A percentile compares a stretch with the other conserved stretches of the same genome.
phyloP scores from a whole-genome alignment of 2,113 vertebrate genomes.

The Eubucco bourcierii region DNA sequence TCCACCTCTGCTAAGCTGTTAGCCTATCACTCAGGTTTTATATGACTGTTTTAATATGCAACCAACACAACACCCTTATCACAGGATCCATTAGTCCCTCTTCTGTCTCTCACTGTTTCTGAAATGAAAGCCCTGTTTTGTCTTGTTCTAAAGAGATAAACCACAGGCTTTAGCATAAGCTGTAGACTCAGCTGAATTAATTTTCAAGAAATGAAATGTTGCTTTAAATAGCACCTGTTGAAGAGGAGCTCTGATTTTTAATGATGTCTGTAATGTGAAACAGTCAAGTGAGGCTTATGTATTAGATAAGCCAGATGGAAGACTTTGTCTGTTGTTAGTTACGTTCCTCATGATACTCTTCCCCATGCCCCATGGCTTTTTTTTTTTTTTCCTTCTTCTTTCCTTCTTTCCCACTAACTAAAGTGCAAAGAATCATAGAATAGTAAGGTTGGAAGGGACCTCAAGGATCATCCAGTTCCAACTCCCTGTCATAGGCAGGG shows the following conservation, averaged over 20 bases:
- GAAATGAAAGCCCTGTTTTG: background rate
- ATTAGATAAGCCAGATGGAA: background rate
- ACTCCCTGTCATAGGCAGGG: too few relatives aligned
- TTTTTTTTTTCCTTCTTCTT: background rate
- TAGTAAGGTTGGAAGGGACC: too few relatives aligned
- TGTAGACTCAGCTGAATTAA: background rate
- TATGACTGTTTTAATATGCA: constrained; percentile 11
- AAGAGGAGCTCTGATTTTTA: background rate
- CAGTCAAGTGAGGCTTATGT: background rate
- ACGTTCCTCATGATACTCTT: background rate
- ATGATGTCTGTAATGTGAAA: background rate
- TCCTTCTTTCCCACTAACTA: background rate
- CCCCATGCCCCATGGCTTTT: background rate
- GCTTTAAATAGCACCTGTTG: background rate
- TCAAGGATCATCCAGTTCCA: too few relatives aligned
- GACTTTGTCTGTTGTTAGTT: background rate
- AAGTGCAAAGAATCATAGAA: background rate
- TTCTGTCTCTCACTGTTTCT: background rate
- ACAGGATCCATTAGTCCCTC: background rate
- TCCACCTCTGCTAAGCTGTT: background rate
- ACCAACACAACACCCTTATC: background rate
- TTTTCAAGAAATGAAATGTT: background rate
- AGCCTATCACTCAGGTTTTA: background rate
- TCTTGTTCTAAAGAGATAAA: background rate
- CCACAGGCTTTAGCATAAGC: background rate